Evolutionary conservation across 1,140 invertebrate species (phyloP), one percentile per base, ranked within the genome.

Genomic region (Elymnias hypermnestra): DNA sequence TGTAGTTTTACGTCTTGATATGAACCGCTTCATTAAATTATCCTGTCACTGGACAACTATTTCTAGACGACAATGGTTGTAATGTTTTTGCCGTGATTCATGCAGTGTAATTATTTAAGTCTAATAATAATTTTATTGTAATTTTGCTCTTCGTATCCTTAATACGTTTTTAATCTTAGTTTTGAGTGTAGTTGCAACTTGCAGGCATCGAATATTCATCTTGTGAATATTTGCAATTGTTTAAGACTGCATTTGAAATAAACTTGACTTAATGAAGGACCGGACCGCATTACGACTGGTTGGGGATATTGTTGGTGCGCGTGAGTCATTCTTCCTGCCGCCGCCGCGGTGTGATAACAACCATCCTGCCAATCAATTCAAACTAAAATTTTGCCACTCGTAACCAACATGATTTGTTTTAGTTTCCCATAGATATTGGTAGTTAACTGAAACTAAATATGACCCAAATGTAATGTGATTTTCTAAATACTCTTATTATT

Each of bases 281-380:
- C 28, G 68, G 65, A 59, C 54, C 28, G 49, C 38, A 45, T 62
- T 49, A 53, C 43, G 61, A 53, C 62, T 58, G 66, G 68, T 72
- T 68, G 64, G 65, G 77, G 65, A 77, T 69, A 76, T 63, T 64
- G 66, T 68, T 56, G 59, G 40, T 56, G 46, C 44, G 46, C 41
- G 52, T 81, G 77, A 78, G 23, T 79, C 81, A 84, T 46, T 70
- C 72, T 77, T 84, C 81, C 81, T 83, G 77, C 70, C 61, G 53
- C 55, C 50, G 55, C 57, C 49, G 56, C 52, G 59, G 49, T 53
- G 51, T 73, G 77, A 82, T 82, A 82, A 81, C 77, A 64, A 49
- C 71, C 81, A 71, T 82, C 81, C 81, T 81, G 81, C 76, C 72
- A 66, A 73, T 70, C 66, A 72, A 77, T 63, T 70, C 58, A 63